Evolutionary conservation across 2,888 invertebrate species (phyloP).

Genomic region (Ochlodes sylvanus): DNA sequence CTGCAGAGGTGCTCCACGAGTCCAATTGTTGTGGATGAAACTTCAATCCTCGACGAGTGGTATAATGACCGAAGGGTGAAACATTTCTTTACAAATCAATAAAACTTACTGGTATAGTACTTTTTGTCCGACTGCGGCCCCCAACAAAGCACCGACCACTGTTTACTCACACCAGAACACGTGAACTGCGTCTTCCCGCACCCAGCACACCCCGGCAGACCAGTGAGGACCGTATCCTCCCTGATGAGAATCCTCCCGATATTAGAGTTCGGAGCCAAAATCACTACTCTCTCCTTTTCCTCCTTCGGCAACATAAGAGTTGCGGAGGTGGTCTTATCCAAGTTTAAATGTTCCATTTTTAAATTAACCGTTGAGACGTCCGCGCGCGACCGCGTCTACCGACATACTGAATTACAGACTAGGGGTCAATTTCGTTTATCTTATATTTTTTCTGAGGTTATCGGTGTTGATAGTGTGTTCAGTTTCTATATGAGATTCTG

Average conservation of each 20-base stretch:
- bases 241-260: slow-evolving; percentile 66
- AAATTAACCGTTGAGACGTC: slow-evolving; percentile 17
- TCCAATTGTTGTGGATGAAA: no score
- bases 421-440: slow-evolving; percentile 30
- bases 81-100: neutral
- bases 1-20: no score
- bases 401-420: slow-evolving; percentile 36
- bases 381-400: slow-evolving; percentile 17
- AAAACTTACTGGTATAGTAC: slow-evolving; percentile 73
- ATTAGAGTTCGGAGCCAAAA: slow-evolving; percentile 54
- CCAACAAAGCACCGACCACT: slow-evolving; percentile 78
- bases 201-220: slow-evolving; percentile 68
- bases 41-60: no score
- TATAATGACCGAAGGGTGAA: no score
- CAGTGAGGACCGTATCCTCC: slow-evolving; percentile 72
- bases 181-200: slow-evolving; percentile 70
- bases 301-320: slow-evolving; percentile 50
- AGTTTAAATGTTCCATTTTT: slow-evolving; percentile 46
- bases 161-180: slow-evolving; percentile 67
- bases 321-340: slow-evolving; percentile 47
- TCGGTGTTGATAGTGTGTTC: slow-evolving; percentile 3
- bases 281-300: slow-evolving; percentile 55
- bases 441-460: slow-evolving; percentile 22
- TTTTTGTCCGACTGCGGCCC: slow-evolving; percentile 69
- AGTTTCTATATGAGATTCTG: slow-evolving; percentile 8